Evolutionary conservation across 2,888 invertebrate genomes (phyloP).

Genomic region (Rhagonycha lutea): DNA sequence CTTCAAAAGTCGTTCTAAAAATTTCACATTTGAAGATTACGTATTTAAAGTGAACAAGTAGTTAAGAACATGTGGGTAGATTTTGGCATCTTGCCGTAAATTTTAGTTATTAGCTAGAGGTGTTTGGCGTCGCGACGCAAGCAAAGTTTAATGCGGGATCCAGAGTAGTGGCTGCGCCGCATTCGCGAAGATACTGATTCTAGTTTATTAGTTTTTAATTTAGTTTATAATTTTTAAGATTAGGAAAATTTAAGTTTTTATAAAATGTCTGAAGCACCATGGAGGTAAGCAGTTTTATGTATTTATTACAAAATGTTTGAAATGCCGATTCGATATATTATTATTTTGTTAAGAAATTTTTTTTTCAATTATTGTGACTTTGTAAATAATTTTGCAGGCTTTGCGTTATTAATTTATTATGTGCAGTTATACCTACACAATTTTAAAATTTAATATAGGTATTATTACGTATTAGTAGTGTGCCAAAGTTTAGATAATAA

Average conservation of each 20-base stretch:
- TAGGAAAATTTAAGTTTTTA: slow-evolving; percentile 8
- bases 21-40: not conserved
- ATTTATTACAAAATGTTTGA: not conserved
- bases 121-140: slow-evolving; percentile 32
- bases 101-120: slow-evolving; percentile 24
- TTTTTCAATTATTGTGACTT: not conserved
- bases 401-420: not conserved
- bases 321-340: not conserved
- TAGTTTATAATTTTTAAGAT: slow-evolving; percentile 5
- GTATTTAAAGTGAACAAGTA: slow-evolving; percentile 19
- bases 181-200: slow-evolving; percentile 22
- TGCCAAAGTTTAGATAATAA: slow-evolving; percentile 25
- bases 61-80: slow-evolving; percentile 23
- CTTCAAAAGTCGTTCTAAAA: not conserved
- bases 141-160: slow-evolving; percentile 31
- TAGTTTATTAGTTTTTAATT: slow-evolving; percentile 22
- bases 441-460: not conserved
- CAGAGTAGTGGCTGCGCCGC: slow-evolving; percentile 34
- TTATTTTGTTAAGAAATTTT: not conserved
- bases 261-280: slow-evolving; percentile 29
- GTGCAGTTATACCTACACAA: not conserved
- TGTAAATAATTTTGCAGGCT: not conserved
- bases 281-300: slow-evolving; percentile 18
- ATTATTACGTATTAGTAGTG: not conserved
- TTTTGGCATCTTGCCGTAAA: slow-evolving; percentile 27